phyloP scores from a whole-genome alignment of 2,797 vertebrate species.

The Lagodon rhomboides region DNA sequence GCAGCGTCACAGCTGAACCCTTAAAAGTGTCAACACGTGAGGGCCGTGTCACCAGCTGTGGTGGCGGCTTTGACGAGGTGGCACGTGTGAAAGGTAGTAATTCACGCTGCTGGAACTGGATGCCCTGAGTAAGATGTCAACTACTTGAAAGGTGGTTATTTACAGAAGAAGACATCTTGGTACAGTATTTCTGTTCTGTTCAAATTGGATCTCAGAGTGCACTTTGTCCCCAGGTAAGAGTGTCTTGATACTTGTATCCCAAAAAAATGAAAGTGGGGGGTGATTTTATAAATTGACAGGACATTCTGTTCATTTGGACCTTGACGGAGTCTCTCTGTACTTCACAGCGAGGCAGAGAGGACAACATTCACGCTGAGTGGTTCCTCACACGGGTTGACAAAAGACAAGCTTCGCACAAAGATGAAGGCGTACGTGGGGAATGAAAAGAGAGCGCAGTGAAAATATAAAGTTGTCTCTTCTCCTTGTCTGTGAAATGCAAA shows the following conservation, averaged over 20 bases:
- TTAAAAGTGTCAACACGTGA: conserved; percentile 13
- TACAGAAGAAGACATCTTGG: background rate
- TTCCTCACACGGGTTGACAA: conserved; percentile 14
- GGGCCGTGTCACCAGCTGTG: background rate
- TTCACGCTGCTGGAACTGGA: conserved; percentile 26
- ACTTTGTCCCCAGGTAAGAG: conserved; percentile 22
- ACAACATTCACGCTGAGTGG: conserved; percentile 16
- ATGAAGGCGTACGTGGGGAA: background rate
- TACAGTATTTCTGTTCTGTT: conserved; percentile 10
- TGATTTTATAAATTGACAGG: conserved; percentile 13
- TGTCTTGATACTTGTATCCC: background rate
- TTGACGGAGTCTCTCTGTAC: conserved; percentile 12
- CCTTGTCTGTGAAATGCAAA: conserved; percentile 7
- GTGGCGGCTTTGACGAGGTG: background rate
- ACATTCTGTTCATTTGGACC: conserved; percentile 34
- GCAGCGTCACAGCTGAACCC: background rate
- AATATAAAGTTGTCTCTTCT: background rate
- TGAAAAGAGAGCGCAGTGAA: background rate
- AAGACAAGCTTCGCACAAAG: conserved; percentile 9
- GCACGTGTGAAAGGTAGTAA: background rate
- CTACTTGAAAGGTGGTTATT: conserved; percentile 4
- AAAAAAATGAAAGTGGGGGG: background rate
- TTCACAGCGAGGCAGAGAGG: background rate
- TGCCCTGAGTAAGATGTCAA: background rate
- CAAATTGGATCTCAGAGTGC: conserved; percentile 10